Evolutionary conservation across 1,140 invertebrate genomes (phyloP), one percentile per base, ranked within the genome.

Genomic region (Solenopsis invicta): DNA sequence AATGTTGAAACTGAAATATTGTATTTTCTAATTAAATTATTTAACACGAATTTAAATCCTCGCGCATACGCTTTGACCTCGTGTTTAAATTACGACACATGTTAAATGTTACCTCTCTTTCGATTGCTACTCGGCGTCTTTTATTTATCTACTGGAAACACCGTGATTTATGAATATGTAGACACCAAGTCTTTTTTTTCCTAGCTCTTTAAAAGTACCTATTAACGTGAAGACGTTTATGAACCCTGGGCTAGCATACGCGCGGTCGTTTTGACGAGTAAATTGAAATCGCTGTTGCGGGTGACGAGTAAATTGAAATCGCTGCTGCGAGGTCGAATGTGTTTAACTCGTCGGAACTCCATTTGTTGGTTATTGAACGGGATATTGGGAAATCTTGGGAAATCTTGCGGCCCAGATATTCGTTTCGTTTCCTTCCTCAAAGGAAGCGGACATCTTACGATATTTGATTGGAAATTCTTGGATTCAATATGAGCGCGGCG

Each of bases 381-480:
- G 69, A 75, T 84, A 84, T 84, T 84, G 56, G 13, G 41, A 75
- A 84, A 75, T 84, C 69, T 61, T 21, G 29, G 56, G 29, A 29
- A 29, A 29, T 29, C 29, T 29, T 50, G 45, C 62, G 45, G 29
- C 29, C 56, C 52, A 34, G 67, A 82, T 59, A 74, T 18, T 18
- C 54, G 24, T 74, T 82, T 74, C 67, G 41, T 34, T 75, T 13
- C 62, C 21, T 50, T 75, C 50, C 6, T 84, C 80, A 84, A 84
- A 84, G 56, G 54, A 75, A 74, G 24, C 67, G 69, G 41, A 12
- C 37, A 50, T 74, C 67, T 84, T 74, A 41, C 56, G 54, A 84
- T 84, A 75, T 84, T 84, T 84, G 80, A 84, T 84, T 84, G 69
- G 10, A 84, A 84, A 84, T 84, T 84, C 80, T 74, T 84, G 54